Conservation (phyloP, 1,140 invertebrate genomes). For the Cataglyphis hispanica region DNA sequence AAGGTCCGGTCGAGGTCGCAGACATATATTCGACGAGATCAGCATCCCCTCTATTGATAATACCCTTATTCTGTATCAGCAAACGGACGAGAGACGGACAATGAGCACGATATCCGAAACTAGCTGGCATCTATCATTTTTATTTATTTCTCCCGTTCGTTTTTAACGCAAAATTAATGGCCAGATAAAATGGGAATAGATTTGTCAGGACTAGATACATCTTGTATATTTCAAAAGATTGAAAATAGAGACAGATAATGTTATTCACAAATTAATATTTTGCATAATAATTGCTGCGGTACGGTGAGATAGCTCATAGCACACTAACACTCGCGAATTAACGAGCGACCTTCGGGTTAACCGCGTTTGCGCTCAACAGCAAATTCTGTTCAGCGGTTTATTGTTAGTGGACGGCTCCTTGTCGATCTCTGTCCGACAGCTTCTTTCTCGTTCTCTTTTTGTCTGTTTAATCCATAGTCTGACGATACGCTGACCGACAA, state of each 20-base stretch:
- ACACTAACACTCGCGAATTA: background rate
- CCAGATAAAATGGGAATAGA: background rate
- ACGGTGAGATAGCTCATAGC: constrained; percentile 9
- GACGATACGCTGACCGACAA: constrained; percentile 33
- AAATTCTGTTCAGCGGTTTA: constrained; percentile 33
- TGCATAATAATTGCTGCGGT: constrained; percentile 3
- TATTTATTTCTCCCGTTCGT: background rate
- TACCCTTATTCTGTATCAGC: constrained; percentile 21
- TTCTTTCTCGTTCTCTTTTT: constrained; percentile 17
- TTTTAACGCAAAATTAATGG: background rate
- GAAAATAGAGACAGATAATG: background rate
- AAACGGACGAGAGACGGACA: constrained; percentile 33
- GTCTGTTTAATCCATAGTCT: constrained; percentile 11
- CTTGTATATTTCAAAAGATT: background rate
- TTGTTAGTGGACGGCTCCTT: constrained; percentile 38
- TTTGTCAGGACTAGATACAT: too few relatives aligned
- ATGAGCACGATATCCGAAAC: constrained; percentile 37
- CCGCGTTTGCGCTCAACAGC: background rate
- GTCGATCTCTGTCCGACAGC: constrained; percentile 12
- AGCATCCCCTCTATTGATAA: constrained; percentile 59
- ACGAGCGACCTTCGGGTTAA: constrained; percentile 38
- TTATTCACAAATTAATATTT: constrained; percentile 1
- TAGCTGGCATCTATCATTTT: background rate
- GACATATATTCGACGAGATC: constrained; percentile 63
- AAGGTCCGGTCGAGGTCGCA: constrained; percentile 84